Base-by-base conservation (phyloP, 1,140 invertebrate genomes). In the Muscidifurax raptorellus region DNA sequence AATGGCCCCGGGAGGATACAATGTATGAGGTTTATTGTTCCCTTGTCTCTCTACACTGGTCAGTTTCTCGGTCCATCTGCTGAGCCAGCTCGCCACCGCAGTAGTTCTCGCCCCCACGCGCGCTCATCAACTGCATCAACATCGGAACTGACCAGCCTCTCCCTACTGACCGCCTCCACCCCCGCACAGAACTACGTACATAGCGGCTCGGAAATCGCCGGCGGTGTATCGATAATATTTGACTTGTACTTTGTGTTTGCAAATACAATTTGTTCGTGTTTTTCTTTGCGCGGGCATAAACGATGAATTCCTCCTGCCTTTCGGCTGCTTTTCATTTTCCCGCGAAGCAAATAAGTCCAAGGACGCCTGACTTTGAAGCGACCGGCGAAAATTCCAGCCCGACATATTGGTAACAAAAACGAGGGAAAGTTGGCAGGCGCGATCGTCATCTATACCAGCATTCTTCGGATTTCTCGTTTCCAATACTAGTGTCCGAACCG, bases 21-120 rank as follows among this genome's bases (percentile, higher is more conserved):
- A 88, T 88, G 87, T 88, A 90, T 87, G 88, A 88, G 87, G 87
- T 89, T 90, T 89, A 91, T 91, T 90, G 89, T 89, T 86, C 84
- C 84, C 87, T 83, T 87, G 87, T 52, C 59, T 67, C 66, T 71
- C 75, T 36, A 30, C 25, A 74, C 87, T 85, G 89, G 89, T 89
- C 89, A 89, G 89, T 89, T 87, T 40, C 40, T 72, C 85, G 87
- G 88, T 90, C 88, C 89, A 90, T 90, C 89, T 90, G 89, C 89
- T 90, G 89, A 89, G 87, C 87, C 86, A 88, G 89, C 89, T 85
- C 84, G 12, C n/a, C 25, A 18, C 30, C 13, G 67, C 52, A 59
- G 52, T 59, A 59, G 13, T 36, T 79, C 77, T 15, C 40, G 22
- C 47, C 30, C 32, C 74, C 79, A 80, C 64, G 74, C 86, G 86